Evolutionary conservation across 2,888 invertebrate species (phyloP), one percentile per base, ranked within the genome.

Genomic region (Acrobeloides nanus): DNA sequence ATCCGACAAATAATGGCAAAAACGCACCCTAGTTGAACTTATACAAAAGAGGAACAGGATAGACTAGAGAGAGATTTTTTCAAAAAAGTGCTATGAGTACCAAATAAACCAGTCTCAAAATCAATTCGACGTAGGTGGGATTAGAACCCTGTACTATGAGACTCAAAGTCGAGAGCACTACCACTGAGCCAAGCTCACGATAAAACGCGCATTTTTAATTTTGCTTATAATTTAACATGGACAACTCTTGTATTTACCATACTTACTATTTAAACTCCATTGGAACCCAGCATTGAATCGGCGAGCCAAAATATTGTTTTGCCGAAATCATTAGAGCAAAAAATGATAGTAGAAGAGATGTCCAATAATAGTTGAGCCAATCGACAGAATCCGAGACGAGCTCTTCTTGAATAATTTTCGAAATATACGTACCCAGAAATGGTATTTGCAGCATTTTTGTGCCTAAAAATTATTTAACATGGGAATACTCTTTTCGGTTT

Each of bases 221-320:
- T n/a, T n/a, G n/a, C n/a, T n/a, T n/a, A n/a, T n/a, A n/a, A n/a
- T 24, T 46, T 48, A 18, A 48, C 42, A 7, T 39, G 24, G 21
- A 38, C 21, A 26, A 41, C 32, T 10, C 10, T 39, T 2, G 23
- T 10, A 41, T 10, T 39, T 6, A 23, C 24, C 18, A 20, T 38
- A 17, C 29, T 20, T 24, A 51, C 38, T 37, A 37, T 15, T 3
- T 26, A n/a, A n/a, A n/a, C n/a, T 51, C 49, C 17, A 20, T 50
- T 6, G 48, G 55, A 3, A 49, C 55, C 64, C 61, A 78, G 58
- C 77, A 78, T 56, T 77, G 76, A 37, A 78, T 77, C 8, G 77
- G 76, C 43, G 75, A 74, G 7, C 77, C 77, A 33, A 77, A 75
- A 59, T 78, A 77, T 65, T 78, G 77, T 53, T 78, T 75, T 39